Percentiles rank a stretch among this genome's conserved stretches.
These are phyloP conservation scores for Sterrhoptilus dennistouni DNA, from an alignment of 2,113 vertebrate genomes.

Conservation along the genomic window DNA sequence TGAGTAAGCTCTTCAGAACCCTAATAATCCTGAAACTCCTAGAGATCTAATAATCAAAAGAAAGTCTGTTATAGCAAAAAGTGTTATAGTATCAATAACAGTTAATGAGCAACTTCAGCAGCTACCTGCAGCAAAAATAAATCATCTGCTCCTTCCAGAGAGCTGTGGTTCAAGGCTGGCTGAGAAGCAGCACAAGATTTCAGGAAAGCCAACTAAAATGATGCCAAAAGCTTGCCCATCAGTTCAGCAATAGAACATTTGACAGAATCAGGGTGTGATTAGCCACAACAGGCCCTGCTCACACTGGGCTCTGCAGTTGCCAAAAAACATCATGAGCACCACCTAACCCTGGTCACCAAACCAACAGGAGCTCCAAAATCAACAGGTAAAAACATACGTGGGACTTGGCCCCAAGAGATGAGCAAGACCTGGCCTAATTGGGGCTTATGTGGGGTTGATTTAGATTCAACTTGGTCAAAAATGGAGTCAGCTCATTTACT, in stretches of 20 bases:
- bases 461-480: neutral
- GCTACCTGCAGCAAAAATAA: neutral
- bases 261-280: neutral
- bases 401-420: neutral
- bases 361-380: neutral
- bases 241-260: neutral
- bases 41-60: neutral
- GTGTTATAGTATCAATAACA: neutral
- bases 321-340: rapidly evolving
- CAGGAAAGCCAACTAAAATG: neutral
- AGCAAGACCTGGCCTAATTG: neutral
- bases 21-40: neutral
- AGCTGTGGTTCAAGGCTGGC: neutral
- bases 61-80: neutral
- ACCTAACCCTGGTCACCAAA: neutral
- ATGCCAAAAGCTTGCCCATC: neutral
- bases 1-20: neutral
- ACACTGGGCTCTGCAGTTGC: neutral
- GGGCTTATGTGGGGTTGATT: neutral
- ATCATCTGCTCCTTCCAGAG: neutral
- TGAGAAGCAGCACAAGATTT: neutral
- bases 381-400: rapidly evolving
- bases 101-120: constrained; percentile 25
- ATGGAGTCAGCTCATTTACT: neutral
- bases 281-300: neutral